These are phyloP conservation scores for Drosophila setosimentum DNA, from an alignment of 2,888 invertebrate genomes.

Conservation along the genomic window DNA sequence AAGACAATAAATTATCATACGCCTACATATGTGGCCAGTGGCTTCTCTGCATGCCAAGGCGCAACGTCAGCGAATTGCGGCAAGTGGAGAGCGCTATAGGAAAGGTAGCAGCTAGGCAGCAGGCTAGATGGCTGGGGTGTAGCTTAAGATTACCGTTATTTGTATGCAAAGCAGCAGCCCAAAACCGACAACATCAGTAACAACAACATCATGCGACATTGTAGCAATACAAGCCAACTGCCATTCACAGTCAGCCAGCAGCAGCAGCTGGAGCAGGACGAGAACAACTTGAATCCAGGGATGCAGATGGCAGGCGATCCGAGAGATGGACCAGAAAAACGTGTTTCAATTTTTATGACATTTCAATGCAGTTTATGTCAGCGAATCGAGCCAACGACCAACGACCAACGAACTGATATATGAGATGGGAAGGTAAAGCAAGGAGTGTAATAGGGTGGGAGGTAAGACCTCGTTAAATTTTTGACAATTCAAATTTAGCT, in stretches of 20 bases:
- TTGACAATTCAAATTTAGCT: slow-evolving; percentile 72
- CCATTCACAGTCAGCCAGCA: slow-evolving; percentile 60
- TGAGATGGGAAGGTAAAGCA: not conserved
- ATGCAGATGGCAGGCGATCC: slow-evolving; percentile 27
- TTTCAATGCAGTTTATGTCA: slow-evolving; percentile 81
- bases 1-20: slow-evolving; percentile 70
- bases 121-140: slow-evolving; percentile 17
- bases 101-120: slow-evolving; percentile 7
- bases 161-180: slow-evolving; percentile 72
- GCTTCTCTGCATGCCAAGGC: slow-evolving; percentile 60
- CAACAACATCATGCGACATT: slow-evolving; percentile 45
- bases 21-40: slow-evolving; percentile 27
- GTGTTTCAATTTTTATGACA: slow-evolving; percentile 81
- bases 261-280: slow-evolving; percentile 10
- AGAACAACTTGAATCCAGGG: slow-evolving; percentile 12
- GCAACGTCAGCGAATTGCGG: slow-evolving; percentile 64
- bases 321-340: slow-evolving; percentile 46
- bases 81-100: slow-evolving; percentile 17
- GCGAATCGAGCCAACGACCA: slow-evolving; percentile 61
- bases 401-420: slow-evolving; percentile 33
- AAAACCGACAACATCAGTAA: slow-evolving; percentile 57
- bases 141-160: slow-evolving; percentile 69
- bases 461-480: slow-evolving; percentile 65
- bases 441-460: not conserved
- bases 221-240: slow-evolving; percentile 58